Evolutionary conservation across 2,797 vertebrate species (phyloP), one percentile per base, ranked within the genome.

Genomic region (Falco novaeseelandiae): DNA sequence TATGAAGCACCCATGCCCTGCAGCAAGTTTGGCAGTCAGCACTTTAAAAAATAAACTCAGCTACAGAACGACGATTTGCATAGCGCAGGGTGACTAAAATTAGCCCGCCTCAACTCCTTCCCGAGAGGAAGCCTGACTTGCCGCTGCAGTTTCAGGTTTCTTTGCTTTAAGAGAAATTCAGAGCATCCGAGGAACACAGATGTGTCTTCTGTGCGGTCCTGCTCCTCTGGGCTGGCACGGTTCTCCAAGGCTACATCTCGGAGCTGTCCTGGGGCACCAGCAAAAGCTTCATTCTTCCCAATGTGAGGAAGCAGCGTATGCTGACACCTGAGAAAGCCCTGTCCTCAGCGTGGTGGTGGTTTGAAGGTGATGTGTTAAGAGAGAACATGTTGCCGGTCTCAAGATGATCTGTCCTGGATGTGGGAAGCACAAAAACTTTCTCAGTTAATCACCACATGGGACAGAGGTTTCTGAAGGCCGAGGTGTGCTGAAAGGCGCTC

Each of bases 51-150:
- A 74, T 86, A 93, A 94, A 83, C 78, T 70, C 63, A 42, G 69
- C 83, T 92, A 58, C 78, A 83, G 90, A 81, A 55, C 1, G 65
- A 49, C 57, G 62, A 83, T 97, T 95, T 97, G 83, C 93, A 95
- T 89, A 87, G 87, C 10, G 62, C 82, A 57, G 6, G 30, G 71
- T 48, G 92, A 58, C 87, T 96, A 96, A 97, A 97, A 97, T 96
- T 96, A 97, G 93, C 84, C 61, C 71, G 78, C 80, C 76, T 90
- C 4, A 0, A 40, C 81, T 87, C 77, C 89, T 57, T 62, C 29
- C 66, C 63, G 2, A 58, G 93, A 94, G 96, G 95, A 95, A 95
- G 93, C 87, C 93, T 90, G 92, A 49, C 55, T 71, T 89, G 92
- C 85, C 23, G 9, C 79, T 90, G 87, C 79, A 59, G 92, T 87